Conservation (phyloP, 2,888 invertebrate genomes). For the Rhimphoctona megacephalus region DNA sequence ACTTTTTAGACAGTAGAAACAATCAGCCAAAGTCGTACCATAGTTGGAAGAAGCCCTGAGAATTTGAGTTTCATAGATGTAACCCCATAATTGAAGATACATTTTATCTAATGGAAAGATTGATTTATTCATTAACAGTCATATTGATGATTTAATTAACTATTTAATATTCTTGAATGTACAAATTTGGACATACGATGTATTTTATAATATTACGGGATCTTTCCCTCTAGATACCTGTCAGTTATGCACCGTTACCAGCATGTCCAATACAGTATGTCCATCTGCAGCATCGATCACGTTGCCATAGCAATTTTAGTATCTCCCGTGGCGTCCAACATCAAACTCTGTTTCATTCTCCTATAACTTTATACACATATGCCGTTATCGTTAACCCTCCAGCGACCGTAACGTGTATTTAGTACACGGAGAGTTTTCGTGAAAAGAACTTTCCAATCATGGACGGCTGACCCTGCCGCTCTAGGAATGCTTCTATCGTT, state of each 20-base stretch:
- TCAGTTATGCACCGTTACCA: conserved; percentile 12
- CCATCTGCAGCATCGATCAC: conserved; percentile 2
- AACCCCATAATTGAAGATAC: no score
- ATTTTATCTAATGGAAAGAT: no score
- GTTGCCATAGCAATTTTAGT: conserved; percentile 19
- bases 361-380: conserved; percentile 46
- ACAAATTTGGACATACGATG: not conserved
- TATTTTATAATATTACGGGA: not conserved
- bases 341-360: conserved; percentile 48
- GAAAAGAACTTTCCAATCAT: no score
- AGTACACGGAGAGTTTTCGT: no score
- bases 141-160: not conserved
- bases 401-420: no score
- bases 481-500: no score
- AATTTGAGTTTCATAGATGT: not conserved
- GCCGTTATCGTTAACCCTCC: conserved; percentile 46
- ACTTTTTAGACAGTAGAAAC: no score
- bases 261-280: conserved; percentile 18
- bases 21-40: no score
- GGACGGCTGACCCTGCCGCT: no score
- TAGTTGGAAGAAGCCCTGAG: no score
- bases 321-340: conserved; percentile 3
- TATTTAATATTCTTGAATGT: not conserved
- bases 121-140: not conserved
- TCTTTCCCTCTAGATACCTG: not conserved